Conservation (phyloP, 2,113 vertebrate species). For the Rutilus rutilus region DNA sequence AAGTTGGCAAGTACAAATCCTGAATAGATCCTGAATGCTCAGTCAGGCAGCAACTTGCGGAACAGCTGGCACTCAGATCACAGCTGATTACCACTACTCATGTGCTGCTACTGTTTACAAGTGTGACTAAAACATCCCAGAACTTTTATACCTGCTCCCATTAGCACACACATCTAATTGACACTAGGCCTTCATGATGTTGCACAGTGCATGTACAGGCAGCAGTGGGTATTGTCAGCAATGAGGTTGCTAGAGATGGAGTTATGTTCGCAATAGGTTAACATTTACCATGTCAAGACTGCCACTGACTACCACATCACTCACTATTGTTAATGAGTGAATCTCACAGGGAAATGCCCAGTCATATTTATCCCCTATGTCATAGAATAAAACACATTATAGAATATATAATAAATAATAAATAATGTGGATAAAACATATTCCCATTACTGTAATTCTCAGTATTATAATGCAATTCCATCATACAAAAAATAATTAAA, state of each 20-base stretch:
- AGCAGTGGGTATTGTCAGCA: neutral
- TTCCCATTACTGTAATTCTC: neutral
- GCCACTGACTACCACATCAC: neutral
- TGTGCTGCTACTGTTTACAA: neutral
- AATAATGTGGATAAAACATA: neutral
- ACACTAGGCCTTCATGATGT: neutral
- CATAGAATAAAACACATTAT: neutral
- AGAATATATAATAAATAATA: neutral
- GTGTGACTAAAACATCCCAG: conserved; percentile 18
- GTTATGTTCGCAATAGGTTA: neutral
- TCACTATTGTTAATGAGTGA: neutral
- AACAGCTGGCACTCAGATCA: conserved; percentile 21
- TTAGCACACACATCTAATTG: conserved; percentile 17
- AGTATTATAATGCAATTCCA: neutral
- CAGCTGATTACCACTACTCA: neutral
- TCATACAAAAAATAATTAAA: too few relatives aligned
- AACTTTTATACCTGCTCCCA: conserved; percentile 10
- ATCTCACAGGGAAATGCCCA: neutral
- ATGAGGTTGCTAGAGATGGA: neutral
- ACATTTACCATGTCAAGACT: neutral
- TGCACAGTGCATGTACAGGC: neutral
- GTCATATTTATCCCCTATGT: neutral
- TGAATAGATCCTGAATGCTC: conserved; percentile 18
- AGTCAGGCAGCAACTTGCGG: neutral
- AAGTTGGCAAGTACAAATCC: conserved; percentile 11